phyloP scores from a whole-genome alignment of 1,140 invertebrate genomes.

The Palaemon carinicauda region DNA sequence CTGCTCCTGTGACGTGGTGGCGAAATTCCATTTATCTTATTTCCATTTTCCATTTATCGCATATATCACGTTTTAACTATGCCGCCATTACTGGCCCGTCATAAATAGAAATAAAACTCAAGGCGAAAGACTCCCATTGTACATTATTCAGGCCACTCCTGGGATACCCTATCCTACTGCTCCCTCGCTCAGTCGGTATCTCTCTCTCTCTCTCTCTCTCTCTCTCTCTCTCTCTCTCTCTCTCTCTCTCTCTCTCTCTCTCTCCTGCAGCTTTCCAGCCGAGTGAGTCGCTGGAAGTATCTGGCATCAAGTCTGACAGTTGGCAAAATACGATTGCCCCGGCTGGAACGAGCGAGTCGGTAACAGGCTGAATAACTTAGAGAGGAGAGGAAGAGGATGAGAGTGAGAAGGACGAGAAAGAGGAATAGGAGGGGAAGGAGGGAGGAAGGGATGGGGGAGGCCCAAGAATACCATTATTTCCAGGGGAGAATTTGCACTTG shows the following conservation, averaged over 20 bases:
- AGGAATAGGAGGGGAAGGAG: too few species aligned
- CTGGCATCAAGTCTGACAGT: constrained; percentile 41
- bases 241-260: not conserved
- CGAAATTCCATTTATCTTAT: not conserved
- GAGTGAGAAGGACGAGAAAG: too few species aligned
- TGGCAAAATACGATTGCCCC: constrained; percentile 55
- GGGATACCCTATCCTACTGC: too few species aligned
- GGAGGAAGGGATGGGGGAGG: too few species aligned
- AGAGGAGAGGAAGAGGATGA: not conserved
- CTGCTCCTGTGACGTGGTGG: not conserved
- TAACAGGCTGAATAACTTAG: constrained; percentile 44
- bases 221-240: too few species aligned
- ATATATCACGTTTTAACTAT: constrained; percentile 31
- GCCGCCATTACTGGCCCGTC: constrained; percentile 42
- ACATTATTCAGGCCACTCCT: constrained; percentile 43
- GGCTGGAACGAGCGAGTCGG: constrained; percentile 41
- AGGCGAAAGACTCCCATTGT: constrained; percentile 8
- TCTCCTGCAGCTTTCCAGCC: constrained; percentile 31
- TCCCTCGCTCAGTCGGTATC: too few species aligned
- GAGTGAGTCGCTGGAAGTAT: constrained; percentile 44
- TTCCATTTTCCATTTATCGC: constrained; percentile 35
- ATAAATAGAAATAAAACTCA: constrained; percentile 49
- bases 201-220: too few species aligned
- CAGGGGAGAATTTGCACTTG: constrained; percentile 45
- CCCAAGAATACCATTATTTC: constrained; percentile 47